phyloP scores from a whole-genome alignment of 2,113 vertebrate species.

The Sander lucioperca region DNA sequence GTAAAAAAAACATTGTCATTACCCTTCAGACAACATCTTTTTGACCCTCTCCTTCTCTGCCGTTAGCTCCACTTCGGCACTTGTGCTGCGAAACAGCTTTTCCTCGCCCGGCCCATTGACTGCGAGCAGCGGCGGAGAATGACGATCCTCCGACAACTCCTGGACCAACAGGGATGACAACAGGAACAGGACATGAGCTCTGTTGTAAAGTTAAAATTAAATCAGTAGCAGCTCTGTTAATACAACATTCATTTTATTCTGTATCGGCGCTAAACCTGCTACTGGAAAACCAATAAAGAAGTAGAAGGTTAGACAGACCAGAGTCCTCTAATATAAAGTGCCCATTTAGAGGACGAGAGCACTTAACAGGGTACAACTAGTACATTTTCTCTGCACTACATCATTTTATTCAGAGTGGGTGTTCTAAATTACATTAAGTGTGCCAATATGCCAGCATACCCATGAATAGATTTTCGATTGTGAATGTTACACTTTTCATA shows the following conservation, averaged over 20 bases:
- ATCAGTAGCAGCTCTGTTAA: not conserved
- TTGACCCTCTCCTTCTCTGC: constrained; percentile 91
- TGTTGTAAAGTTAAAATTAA: not conserved
- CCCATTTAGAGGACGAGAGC: not conserved
- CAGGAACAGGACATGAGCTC: constrained; percentile 21
- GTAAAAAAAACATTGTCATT: constrained; percentile 30
- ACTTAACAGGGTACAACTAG: not conserved
- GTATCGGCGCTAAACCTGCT: not conserved
- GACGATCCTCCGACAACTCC: constrained; percentile 81
- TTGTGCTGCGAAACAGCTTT: constrained; percentile 93
- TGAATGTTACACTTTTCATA: not conserved
- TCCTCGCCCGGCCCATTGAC: constrained; percentile 93
- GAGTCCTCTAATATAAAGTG: constrained; percentile 14
- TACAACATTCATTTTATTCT: not conserved
- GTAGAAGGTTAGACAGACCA: not conserved
- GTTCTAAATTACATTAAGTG: not conserved
- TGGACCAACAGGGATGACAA: constrained; percentile 30
- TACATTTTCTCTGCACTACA: not conserved
- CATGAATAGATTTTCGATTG: not conserved
- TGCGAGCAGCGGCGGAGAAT: constrained; percentile 81
- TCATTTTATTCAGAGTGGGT: not conserved
- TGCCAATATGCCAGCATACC: not conserved
- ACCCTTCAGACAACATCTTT: constrained; percentile 97
- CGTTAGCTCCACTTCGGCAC: constrained; percentile 89
- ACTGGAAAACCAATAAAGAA: no score